Conservation (phyloP, 2,888 invertebrate genomes). For the Selenia dentaria region DNA sequence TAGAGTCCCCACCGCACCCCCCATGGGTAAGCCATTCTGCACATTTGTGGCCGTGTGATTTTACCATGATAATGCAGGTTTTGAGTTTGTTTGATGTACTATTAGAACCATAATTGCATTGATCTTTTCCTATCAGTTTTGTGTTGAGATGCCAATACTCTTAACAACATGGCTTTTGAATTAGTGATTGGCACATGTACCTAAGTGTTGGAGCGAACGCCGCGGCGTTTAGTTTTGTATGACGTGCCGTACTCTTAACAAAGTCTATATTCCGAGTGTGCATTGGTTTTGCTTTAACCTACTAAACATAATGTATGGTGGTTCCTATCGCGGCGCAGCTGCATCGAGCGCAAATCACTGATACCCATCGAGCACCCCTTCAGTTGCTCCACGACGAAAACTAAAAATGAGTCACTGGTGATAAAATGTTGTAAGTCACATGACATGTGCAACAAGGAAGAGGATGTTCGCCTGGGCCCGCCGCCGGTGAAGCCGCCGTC, state of each 20-base stretch:
- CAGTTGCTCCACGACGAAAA: constrained; percentile 91
- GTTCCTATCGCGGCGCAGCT: constrained; percentile 87
- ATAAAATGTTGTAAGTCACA: constrained; percentile 92
- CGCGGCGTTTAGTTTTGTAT: constrained; percentile 66
- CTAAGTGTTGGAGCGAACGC: constrained; percentile 66
- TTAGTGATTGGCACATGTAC: constrained; percentile 77
- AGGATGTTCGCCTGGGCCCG: constrained; percentile 88
- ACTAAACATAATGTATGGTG: constrained; percentile 84
- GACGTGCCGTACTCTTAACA: constrained; percentile 76
- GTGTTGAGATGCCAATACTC: constrained; percentile 80
- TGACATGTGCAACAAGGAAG: constrained; percentile 90
- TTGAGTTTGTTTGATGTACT: constrained; percentile 80
- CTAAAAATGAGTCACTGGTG: constrained; percentile 90
- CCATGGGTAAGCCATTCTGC: constrained; percentile 68
- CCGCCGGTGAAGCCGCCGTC: constrained; percentile 86
- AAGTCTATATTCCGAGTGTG: constrained; percentile 78
- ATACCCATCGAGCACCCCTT: constrained; percentile 92
- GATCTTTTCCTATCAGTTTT: constrained; percentile 68
- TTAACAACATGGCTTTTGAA: constrained; percentile 80
- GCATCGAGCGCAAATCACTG: constrained; percentile 89
- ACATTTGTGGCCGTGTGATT: constrained; percentile 67
- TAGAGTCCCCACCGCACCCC: constrained; percentile 57
- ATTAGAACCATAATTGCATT: constrained; percentile 75
- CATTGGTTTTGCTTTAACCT: constrained; percentile 84
- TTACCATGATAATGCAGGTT: constrained; percentile 66